phyloP scores from a whole-genome alignment of 2,797 vertebrate genomes.

The Amblyopsis hoosieri region DNA sequence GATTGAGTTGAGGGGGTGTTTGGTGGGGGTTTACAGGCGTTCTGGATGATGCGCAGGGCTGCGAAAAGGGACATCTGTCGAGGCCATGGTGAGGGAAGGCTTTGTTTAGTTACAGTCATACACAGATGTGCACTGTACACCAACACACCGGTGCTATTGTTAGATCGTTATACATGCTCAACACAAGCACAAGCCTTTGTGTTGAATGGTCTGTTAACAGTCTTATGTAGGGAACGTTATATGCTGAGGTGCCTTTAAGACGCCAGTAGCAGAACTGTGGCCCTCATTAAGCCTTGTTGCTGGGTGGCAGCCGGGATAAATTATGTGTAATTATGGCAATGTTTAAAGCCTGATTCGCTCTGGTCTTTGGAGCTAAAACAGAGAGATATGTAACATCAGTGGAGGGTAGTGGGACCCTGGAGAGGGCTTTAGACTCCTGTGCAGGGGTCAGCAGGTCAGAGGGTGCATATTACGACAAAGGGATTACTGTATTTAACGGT shows the following conservation, averaged over 20 bases:
- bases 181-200: slow-evolving; percentile 3
- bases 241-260: slow-evolving; percentile 62
- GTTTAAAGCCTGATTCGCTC: slow-evolving; percentile 73
- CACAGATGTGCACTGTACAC: slow-evolving; percentile 25
- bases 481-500: slow-evolving; percentile 79
- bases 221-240: slow-evolving; percentile 16
- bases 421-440: slow-evolving; percentile 65
- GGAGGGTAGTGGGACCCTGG: slow-evolving; percentile 57
- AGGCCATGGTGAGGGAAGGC: slow-evolving; percentile 42
- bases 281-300: slow-evolving; percentile 74
- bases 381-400: slow-evolving; percentile 68
- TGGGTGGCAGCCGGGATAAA: slow-evolving; percentile 76
- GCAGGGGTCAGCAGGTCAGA: slow-evolving; percentile 71
- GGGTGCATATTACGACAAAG: slow-evolving; percentile 78
- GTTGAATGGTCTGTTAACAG: slow-evolving; percentile 6
- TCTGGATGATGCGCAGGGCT: slow-evolving; percentile 26
- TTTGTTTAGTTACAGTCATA: slow-evolving; percentile 50
- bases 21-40: neutral
- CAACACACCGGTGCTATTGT: neutral
- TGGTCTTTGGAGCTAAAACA: slow-evolving; percentile 58
- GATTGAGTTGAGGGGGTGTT: slow-evolving; percentile 64
- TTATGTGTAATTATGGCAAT: slow-evolving; percentile 76
- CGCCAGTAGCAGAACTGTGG: slow-evolving; percentile 61
- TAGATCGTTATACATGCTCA: neutral
- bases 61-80: slow-evolving; percentile 55